Evolutionary conservation across 2,797 vertebrate species (phyloP).

Genomic region (Allobates femoralis): DNA sequence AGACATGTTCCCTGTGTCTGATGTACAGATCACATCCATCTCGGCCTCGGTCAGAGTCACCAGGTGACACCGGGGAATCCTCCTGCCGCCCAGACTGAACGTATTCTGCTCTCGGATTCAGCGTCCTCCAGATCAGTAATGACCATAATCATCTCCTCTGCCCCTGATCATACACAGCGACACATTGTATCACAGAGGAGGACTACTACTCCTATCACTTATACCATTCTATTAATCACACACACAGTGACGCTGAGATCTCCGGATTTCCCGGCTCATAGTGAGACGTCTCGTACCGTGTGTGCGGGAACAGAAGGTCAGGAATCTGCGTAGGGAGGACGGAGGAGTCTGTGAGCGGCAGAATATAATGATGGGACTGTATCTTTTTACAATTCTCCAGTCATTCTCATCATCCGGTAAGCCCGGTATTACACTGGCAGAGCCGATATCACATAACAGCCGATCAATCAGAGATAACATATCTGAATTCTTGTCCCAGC

Average conservation of each 20-base stretch:
- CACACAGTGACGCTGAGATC: not conserved
- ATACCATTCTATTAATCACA: too few species aligned
- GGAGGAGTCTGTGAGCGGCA: not conserved
- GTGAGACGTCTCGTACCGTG: not conserved
- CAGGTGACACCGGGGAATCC: not conserved
- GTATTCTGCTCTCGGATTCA: not conserved
- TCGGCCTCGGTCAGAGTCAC: not conserved
- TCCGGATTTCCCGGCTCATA: not conserved
- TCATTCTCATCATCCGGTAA: not conserved
- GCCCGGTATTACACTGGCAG: not conserved
- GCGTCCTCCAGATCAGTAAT: not conserved
- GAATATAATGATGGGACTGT: not conserved
- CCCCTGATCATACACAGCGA: not conserved
- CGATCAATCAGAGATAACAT: not conserved
- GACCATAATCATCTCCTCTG: not conserved
- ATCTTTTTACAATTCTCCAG: not conserved
- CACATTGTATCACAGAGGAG: not conserved
- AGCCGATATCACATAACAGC: not conserved
- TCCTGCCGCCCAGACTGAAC: not conserved
- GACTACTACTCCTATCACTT: too few species aligned
- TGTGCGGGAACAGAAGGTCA: not conserved
- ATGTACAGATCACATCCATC: not conserved
- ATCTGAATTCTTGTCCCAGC: not conserved
- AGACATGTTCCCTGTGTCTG: not conserved
- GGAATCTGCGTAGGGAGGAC: not conserved